A percentile compares a stretch with the other conserved stretches of the same genome.
Conservation (phyloP, 2,888 invertebrate species). For the Octonoba sinensis region DNA sequence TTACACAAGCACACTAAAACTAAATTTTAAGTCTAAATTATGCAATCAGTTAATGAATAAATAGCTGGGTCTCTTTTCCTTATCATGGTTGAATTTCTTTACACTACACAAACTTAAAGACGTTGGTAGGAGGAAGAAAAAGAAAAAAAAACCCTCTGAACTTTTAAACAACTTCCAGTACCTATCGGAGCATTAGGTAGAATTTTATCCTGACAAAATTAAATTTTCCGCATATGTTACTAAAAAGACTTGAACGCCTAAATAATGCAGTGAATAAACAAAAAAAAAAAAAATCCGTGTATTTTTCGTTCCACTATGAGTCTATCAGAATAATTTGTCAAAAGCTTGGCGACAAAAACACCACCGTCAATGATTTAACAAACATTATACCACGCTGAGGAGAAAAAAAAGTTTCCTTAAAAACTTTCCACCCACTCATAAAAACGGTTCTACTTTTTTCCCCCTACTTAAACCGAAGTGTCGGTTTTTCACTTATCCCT, state of each 20-base stretch:
- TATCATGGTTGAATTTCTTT: too few relatives aligned
- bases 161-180: too few relatives aligned
- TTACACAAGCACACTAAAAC: too few relatives aligned
- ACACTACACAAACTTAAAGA: too few relatives aligned
- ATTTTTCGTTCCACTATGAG: slow-evolving; percentile 31
- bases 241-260: not conserved
- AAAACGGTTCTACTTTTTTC: slow-evolving; percentile 25
- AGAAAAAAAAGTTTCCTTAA: slow-evolving; percentile 13
- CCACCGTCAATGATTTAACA: slow-evolving; percentile 55
- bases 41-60: too few relatives aligned
- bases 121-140: too few relatives aligned
- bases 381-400: slow-evolving; percentile 44
- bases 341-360: slow-evolving; percentile 48
- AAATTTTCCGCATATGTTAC: too few relatives aligned
- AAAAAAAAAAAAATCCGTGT: not conserved
- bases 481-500: slow-evolving; percentile 61
- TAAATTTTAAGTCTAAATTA: too few relatives aligned
- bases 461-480: slow-evolving; percentile 43
- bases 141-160: too few relatives aligned
- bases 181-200: too few relatives aligned
- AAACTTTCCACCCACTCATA: slow-evolving; percentile 51
- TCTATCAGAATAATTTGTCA: slow-evolving; percentile 57
- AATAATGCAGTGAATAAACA: not conserved
- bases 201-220: too few relatives aligned
- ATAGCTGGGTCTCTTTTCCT: too few relatives aligned